Base-by-base conservation (phyloP, 2,888 invertebrate genomes). In the Tetrapedia diversipes region DNA sequence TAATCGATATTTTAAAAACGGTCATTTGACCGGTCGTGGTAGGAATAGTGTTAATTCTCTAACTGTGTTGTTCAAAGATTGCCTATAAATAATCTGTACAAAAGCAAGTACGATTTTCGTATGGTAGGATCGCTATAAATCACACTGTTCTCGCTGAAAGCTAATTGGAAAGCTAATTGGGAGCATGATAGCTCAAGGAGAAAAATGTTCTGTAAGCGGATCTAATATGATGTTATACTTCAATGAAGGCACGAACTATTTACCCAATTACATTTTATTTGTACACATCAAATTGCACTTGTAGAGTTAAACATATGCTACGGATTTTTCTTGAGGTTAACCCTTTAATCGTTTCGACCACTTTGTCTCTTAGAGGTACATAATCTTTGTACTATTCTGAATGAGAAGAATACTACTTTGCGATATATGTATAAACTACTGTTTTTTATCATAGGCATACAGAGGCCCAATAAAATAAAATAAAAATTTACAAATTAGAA, bases 151-250 rank as follows among this genome's bases (percentile, higher is more conserved):
- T 43, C 10, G 47, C 34, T 53, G 37, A 61, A 53, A 61, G 49
- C n/a, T 49, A 76, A 64, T 69, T n/a, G n/a, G n/a, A n/a, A n/a
- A n/a, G n/a, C 39, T 32, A 60, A 79, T 76, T 41, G 45, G 70
- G 72, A 79, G 60, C 53, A 34, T 45, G 64, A 79, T 76, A 67
- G 24, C 39, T 10, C 27, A 32, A 45, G 16, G n/a, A n/a, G 24
- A 39, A 47, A 37, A 78, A 72, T 11, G 54, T 51, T 16, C 19
- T 16, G 32, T 32, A 53, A 4, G 16, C 39, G n/a, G 41, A 61
- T 69, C 56, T 27, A 60, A 69, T 27, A 51, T 53, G 32, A 41
- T 45, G 51, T 60, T 53, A 63, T 32, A 37, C 61, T 47, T 49
- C 34, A 49, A 41, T n/a, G n/a, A 16, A 45, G 16, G 14, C 27